phyloP scores from a whole-genome alignment of 2,797 vertebrate species.

The Gastrophryne carolinensis region DNA sequence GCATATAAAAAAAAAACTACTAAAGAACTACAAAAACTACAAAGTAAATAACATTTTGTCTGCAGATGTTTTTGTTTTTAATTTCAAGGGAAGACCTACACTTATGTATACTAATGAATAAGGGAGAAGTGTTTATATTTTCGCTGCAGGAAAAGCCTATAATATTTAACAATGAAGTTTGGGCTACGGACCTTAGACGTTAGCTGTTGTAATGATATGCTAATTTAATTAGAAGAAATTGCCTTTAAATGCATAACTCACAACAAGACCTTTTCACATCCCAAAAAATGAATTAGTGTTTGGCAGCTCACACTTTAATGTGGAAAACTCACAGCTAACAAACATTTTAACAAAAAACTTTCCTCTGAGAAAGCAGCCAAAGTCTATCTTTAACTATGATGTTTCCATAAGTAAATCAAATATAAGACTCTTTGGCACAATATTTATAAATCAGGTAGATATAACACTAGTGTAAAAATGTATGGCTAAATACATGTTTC shows the following conservation, averaged over 20 bases:
- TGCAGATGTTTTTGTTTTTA: slow-evolving; percentile 33
- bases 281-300: no score
- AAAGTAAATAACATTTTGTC: slow-evolving; percentile 2
- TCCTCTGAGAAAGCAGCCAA: neutral
- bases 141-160: neutral
- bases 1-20: neutral
- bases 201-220: slow-evolving; percentile 12
- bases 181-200: neutral
- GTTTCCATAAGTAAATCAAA: neutral
- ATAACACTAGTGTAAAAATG: no score
- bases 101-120: neutral
- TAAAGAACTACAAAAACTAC: neutral
- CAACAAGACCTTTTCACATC: neutral
- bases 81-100: neutral
- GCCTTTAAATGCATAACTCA: neutral
- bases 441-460: no score
- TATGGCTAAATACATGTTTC: no score
- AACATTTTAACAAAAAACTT: neutral
- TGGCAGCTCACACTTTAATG: no score
- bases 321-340: neutral
- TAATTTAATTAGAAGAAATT: slow-evolving; percentile 17
- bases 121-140: slow-evolving; percentile 27
- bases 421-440: no score
- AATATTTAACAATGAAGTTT: slow-evolving; percentile 15
- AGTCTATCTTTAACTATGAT: neutral